Conservation (phyloP, 2,113 vertebrate genomes). For the Daubentonia madagascariensis region DNA sequence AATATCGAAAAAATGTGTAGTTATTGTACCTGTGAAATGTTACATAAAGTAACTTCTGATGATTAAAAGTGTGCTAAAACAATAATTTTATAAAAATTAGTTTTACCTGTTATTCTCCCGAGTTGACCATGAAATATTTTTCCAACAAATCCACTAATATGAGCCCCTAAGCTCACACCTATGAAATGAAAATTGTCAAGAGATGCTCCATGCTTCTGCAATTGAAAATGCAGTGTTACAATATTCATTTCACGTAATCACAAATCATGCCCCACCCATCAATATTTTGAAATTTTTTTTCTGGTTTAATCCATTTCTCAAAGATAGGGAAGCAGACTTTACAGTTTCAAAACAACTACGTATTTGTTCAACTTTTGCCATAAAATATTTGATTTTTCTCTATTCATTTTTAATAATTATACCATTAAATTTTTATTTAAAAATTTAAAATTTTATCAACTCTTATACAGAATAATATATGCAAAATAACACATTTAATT, state of each 20-base stretch:
- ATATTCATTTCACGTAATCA: slow-evolving; percentile 3
- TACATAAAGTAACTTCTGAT: background rate
- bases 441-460: background rate
- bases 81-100: background rate
- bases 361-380: background rate
- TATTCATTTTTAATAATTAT: background rate
- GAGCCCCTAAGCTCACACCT: slow-evolving; percentile 96
- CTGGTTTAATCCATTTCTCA: background rate
- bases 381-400: background rate
- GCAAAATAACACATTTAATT: background rate
- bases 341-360: background rate
- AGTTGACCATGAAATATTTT: slow-evolving; percentile 91
- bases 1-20: background rate
- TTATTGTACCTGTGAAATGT: background rate
- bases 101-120: slow-evolving; percentile 95
- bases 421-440: background rate
- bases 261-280: background rate
- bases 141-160: slow-evolving; percentile 94
- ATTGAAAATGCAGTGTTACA: background rate
- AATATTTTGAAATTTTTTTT: slow-evolving; percentile 23
- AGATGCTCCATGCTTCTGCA: slow-evolving; percentile 88
- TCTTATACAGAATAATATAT: background rate
- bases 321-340: background rate
- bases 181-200: slow-evolving; percentile 90
- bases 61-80: background rate